Evolutionary conservation across 2,113 vertebrate species (phyloP).

Genomic region (Oxygymnocypris stewartii): DNA sequence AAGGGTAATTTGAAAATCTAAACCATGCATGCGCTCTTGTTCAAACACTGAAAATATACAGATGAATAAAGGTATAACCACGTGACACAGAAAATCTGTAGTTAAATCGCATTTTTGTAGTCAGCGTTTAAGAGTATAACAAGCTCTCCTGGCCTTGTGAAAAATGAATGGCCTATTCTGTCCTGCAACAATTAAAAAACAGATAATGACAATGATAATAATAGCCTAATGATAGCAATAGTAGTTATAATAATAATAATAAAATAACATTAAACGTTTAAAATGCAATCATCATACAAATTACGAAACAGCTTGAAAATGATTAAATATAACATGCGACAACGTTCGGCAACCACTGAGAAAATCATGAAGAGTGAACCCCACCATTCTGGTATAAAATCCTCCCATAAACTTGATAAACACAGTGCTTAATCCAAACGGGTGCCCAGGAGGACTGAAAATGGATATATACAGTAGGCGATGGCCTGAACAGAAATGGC

Average conservation of each 20-base stretch:
- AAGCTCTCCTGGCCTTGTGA: not conserved
- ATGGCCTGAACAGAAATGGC: constrained; percentile 52
- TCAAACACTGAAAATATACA: not conserved
- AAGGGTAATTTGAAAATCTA: not conserved
- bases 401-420: constrained; percentile 48
- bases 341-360: no score
- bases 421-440: constrained; percentile 50
- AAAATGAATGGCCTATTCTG: constrained; percentile 13
- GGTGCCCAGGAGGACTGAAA: constrained; percentile 49
- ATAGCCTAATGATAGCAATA: not conserved
- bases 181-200: not conserved
- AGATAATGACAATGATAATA: not conserved
- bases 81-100: not conserved
- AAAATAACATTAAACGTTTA: constrained; percentile 31
- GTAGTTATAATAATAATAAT: not conserved
- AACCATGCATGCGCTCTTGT: not conserved
- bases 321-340: constrained; percentile 40
- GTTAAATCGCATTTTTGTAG: not conserved
- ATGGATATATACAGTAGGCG: constrained; percentile 46
- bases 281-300: constrained; percentile 20
- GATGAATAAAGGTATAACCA: not conserved
- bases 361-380: constrained; percentile 47
- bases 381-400: constrained; percentile 58
- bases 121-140: not conserved
- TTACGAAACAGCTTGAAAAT: not conserved